Base-by-base conservation (phyloP, 2,797 vertebrate species). In the Cuniculus paca region DNA sequence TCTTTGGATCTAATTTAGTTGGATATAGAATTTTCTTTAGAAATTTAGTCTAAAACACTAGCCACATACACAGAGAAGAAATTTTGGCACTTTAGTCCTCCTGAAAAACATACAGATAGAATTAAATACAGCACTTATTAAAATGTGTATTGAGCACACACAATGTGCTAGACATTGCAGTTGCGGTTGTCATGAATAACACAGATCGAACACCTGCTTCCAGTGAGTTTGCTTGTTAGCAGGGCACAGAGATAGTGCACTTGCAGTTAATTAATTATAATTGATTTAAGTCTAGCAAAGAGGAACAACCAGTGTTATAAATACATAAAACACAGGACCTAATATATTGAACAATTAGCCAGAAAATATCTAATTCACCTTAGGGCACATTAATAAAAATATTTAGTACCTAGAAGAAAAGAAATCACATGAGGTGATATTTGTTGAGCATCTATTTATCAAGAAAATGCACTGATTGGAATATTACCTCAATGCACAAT, bases 41-140 rank as follows among this genome's bases (percentile, higher is more conserved):
- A 68, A 92, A 50, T 96, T 92, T 58, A 31, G 39, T 79, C 11
- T 72, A 93, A 74, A 81, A 70, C 60, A 85, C 4, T 54, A 19
- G 31, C 74, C 36, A 6, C 48, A 81, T 28, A 34, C 8, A 39
- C 5, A 80, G 88, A 84, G 31, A 75, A 50, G n/a, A 88, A 93
- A 34, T 52, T 2, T 42, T n/a, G 8, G 17, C 63, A 36, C 3
- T 68, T 68, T n/a, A 75, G 42, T 13, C 56, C 1, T 22, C 42
- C 19, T 56, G 45, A 65, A 92, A 63, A 83, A 34, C 11, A 11
- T 31, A 72, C 1, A 45, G 6, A 20, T 50, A 54, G 87, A 79
- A 90, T 36, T 45, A 85, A 39, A 60, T 81, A 63, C 89, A 89
- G 22, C 2, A 16, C 31, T 52, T 79, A 60, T 24, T 74, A 58